Base-by-base conservation (phyloP, 2,888 invertebrate genomes). In the Adelognathus sp. region DNA sequence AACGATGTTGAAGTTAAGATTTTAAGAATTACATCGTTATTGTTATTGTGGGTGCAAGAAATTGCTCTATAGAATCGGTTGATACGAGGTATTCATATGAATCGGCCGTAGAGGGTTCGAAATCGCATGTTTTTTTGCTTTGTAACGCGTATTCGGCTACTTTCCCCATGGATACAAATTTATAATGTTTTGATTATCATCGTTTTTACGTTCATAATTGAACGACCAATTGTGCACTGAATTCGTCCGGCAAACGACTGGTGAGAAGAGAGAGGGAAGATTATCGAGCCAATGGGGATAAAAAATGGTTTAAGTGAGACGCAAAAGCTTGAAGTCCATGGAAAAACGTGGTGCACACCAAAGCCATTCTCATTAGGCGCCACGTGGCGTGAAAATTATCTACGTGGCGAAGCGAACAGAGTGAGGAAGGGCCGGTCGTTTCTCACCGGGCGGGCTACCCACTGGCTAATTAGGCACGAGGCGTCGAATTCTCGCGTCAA, bases 341-440 rank as follows among this genome's bases (percentile, higher is more conserved):
- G 83, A 85, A 85, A 86, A 83, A 84, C 82, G 67, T 80, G 70
- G 81, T 76, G 75, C 74, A 81, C 69, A 70, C 80, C 76, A 50
- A 67, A 61, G 76, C 75, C 64, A 80, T 83, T 86, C 87, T 87
- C 87, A 86, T 88, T 87, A 87, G 86, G 85, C 86, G 87, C 86
- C 88, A 87, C 88, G 87, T 87, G 88, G 87, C 88, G 84, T 80
- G 81, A 83, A 86, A 88, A 88, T 88, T 88, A 87, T 88, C 86
- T 85, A 83, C 83, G 83, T 82, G 73, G 83, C 70, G 81, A 79
- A 80, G 70, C 72, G 44, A 52, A 58, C 64, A 36, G 39, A 31
- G 81, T 73, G 79, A 83, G 83, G 85, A 84, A 72, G 83, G 79
- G 81, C 82, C 81, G 80, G 81, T 81, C 76, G 82, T 85, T 85